A percentile compares a stretch with the other conserved stretches of the same genome.
phyloP scores from a whole-genome alignment of 1,140 invertebrate species.

The Drosophila littoralis region DNA sequence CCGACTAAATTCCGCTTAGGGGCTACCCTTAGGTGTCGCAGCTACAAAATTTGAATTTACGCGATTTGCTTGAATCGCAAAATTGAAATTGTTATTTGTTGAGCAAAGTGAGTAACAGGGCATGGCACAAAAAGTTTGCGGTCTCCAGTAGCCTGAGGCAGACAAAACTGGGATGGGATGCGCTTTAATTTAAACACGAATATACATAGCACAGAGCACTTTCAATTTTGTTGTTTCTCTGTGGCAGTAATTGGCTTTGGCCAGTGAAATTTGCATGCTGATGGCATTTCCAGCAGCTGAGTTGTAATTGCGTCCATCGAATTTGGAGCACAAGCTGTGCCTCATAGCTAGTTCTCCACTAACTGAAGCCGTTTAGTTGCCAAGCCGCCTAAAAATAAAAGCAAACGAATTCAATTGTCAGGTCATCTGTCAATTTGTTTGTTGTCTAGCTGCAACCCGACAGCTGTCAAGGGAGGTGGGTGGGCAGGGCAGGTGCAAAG shows the following conservation, averaged over 20 bases:
- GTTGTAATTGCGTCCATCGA: constrained; percentile 74
- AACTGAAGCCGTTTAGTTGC: constrained; percentile 13
- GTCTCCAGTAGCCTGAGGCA: constrained; percentile 9
- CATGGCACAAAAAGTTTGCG: constrained; percentile 28
- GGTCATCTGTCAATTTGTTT: constrained; percentile 82
- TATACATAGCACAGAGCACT: constrained; percentile 22
- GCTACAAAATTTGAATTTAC: constrained; percentile 76
- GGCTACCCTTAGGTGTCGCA: constrained; percentile 33
- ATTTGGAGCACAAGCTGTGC: constrained; percentile 9
- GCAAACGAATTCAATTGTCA: constrained; percentile 78
- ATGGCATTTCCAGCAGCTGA: constrained; percentile 74
- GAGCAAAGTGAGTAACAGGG: constrained; percentile 17
- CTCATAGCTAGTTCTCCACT: constrained; percentile 16
- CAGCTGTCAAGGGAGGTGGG: constrained; percentile 58
- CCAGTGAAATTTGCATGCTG: constrained; percentile 73
- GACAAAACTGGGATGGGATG: background rate
- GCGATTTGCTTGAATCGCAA: constrained; percentile 65
- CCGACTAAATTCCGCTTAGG: constrained; percentile 44
- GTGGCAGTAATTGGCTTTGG: constrained; percentile 68
- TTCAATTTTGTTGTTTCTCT: constrained; percentile 30
- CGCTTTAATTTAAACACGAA: constrained; percentile 6
- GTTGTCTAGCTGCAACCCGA: constrained; percentile 71
- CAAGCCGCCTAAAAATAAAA: constrained; percentile 27
- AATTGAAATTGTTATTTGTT: constrained; percentile 82
- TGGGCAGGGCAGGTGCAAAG: constrained; percentile 43